Evolutionary conservation across 2,113 vertebrate species (phyloP).

Genomic region (Clarias gariepinus): DNA sequence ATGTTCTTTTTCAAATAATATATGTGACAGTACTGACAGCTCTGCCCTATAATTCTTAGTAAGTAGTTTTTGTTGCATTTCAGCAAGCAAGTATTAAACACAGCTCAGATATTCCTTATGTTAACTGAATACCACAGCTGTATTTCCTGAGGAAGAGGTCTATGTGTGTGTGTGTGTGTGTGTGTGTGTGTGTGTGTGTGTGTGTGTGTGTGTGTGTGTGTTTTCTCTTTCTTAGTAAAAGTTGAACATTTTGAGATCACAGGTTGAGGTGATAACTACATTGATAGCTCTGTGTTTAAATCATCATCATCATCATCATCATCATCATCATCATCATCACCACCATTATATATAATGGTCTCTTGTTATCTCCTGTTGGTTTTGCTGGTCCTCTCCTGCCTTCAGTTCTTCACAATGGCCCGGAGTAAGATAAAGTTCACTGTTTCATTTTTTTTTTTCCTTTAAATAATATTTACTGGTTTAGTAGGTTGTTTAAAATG

Average conservation of each 20-base stretch:
- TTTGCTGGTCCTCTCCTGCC: constrained; percentile 47
- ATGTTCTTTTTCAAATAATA: too few relatives aligned
- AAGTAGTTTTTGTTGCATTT: too few relatives aligned
- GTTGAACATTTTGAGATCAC: background rate
- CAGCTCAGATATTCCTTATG: background rate
- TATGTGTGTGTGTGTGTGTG: too few relatives aligned
- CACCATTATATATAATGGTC: background rate
- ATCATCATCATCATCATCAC: background rate
- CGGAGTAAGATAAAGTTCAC: constrained; percentile 44
- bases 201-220: too few relatives aligned
- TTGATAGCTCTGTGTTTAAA: background rate
- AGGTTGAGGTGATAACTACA: background rate
- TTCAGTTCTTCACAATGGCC: constrained; percentile 44
- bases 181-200: too few relatives aligned
- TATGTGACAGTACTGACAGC: too few relatives aligned
- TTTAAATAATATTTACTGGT: too few relatives aligned
- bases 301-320: too few relatives aligned
- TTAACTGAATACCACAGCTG: background rate
- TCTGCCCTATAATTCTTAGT: too few relatives aligned
- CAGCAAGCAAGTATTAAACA: background rate
- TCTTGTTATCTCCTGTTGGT: constrained; percentile 51
- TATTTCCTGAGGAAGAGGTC: background rate
- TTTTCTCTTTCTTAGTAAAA: background rate
- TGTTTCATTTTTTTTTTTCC: background rate
- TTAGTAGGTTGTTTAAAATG: too few relatives aligned